Conservation (phyloP, 2,797 vertebrate genomes). For the Sciaenops ocellatus region DNA sequence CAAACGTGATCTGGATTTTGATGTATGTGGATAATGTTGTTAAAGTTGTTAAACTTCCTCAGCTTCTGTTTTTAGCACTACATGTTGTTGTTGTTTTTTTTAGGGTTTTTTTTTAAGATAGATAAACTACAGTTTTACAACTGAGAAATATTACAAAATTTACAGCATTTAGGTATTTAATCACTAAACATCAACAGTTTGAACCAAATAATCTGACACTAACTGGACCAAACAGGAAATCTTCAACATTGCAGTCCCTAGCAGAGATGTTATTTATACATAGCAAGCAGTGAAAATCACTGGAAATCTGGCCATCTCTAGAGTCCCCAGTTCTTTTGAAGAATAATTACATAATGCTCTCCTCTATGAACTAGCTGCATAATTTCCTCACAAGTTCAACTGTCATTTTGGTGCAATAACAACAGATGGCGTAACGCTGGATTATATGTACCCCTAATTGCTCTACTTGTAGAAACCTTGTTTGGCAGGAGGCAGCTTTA, state of each 20-base stretch:
- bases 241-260: not conserved
- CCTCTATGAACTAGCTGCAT: constrained; percentile 38
- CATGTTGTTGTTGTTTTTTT: not conserved
- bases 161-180: not conserved
- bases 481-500: constrained; percentile 44
- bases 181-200: not conserved
- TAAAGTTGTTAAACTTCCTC: not conserved
- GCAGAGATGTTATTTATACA: constrained; percentile 16
- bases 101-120: not conserved
- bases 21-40: not conserved
- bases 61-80: not conserved
- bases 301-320: constrained; percentile 23
- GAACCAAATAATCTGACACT: not conserved
- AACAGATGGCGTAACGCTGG: constrained; percentile 59
- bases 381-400: constrained; percentile 47
- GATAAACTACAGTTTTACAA: not conserved
- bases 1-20: not conserved
- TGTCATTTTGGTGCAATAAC: constrained; percentile 55
- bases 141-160: not conserved
- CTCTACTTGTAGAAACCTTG: constrained; percentile 40
- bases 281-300: constrained; percentile 19
- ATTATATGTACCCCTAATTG: constrained; percentile 49
- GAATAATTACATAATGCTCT: constrained; percentile 44
- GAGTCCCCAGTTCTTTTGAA: constrained; percentile 25
- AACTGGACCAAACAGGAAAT: constrained; percentile 4